Evolutionary conservation across 2,113 vertebrate genomes (phyloP).

Genomic region (Fukomys damarensis): DNA sequence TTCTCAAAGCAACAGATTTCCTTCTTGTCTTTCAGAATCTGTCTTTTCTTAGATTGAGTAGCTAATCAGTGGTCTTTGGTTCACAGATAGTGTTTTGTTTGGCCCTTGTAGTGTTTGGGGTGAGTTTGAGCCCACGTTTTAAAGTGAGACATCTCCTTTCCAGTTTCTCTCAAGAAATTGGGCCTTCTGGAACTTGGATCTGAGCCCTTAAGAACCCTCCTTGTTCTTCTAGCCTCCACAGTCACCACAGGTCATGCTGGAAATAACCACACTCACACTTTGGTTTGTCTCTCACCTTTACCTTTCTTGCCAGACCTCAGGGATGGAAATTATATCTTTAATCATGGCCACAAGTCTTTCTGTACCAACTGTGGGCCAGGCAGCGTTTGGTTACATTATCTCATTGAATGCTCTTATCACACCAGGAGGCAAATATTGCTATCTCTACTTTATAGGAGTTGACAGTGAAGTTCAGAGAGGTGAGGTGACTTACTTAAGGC

Average conservation of each 20-base stretch:
- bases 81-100: neutral
- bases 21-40: neutral
- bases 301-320: neutral
- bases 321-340: neutral
- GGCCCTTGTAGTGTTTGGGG: neutral
- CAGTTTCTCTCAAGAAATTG: neutral
- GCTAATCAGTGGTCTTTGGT: neutral
- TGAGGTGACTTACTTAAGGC: neutral
- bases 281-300: neutral
- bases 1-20: neutral
- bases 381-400: neutral
- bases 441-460: neutral
- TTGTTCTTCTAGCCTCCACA: neutral
- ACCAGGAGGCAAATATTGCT: neutral
- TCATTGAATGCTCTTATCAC: neutral
- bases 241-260: accelerated
- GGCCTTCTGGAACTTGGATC: neutral
- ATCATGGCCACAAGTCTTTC: neutral
- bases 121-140: neutral
- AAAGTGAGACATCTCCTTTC: neutral
- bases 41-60: neutral
- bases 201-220: neutral
- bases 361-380: neutral
- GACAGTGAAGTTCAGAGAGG: neutral
- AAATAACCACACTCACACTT: neutral